These are phyloP conservation scores for Alosa sapidissima DNA, from an alignment of 2,797 vertebrate genomes.

Conservation along the genomic window DNA sequence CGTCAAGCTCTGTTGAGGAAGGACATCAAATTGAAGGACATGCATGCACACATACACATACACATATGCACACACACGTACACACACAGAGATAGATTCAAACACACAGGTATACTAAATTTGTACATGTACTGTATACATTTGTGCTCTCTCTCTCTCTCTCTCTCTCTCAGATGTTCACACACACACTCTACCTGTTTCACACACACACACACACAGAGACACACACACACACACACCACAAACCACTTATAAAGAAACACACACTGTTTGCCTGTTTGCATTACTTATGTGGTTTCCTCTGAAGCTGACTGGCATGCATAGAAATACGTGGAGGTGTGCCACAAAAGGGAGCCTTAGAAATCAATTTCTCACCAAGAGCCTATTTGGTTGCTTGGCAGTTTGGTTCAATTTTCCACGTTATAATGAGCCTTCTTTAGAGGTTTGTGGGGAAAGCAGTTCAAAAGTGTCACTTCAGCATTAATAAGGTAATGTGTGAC, in stretches of 20 bases:
- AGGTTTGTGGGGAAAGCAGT: not conserved
- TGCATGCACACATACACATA: no score
- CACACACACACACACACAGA: not conserved
- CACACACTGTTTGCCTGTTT: not conserved
- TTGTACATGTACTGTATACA: no score
- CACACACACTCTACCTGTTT: no score
- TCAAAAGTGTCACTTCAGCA: constrained; percentile 22
- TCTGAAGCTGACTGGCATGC: not conserved
- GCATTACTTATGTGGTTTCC: not conserved
- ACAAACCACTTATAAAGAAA: not conserved
- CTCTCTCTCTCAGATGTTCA: no score
- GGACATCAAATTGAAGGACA: no score
- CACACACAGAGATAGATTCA: no score
- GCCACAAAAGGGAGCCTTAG: not conserved
- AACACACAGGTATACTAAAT: not conserved
- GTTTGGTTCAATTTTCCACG: constrained; percentile 27
- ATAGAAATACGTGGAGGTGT: not conserved
- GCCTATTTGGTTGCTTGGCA: constrained; percentile 7
- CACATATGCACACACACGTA: no score
- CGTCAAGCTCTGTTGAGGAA: not conserved
- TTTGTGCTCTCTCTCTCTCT: no score
- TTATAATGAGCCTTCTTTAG: constrained; percentile 36
- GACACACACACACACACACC: not conserved
- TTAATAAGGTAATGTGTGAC: constrained; percentile 34
- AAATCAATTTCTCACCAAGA: constrained; percentile 9